Evolutionary conservation across 2,113 vertebrate genomes (phyloP).

Genomic region (Rhagologus leucostigma): DNA sequence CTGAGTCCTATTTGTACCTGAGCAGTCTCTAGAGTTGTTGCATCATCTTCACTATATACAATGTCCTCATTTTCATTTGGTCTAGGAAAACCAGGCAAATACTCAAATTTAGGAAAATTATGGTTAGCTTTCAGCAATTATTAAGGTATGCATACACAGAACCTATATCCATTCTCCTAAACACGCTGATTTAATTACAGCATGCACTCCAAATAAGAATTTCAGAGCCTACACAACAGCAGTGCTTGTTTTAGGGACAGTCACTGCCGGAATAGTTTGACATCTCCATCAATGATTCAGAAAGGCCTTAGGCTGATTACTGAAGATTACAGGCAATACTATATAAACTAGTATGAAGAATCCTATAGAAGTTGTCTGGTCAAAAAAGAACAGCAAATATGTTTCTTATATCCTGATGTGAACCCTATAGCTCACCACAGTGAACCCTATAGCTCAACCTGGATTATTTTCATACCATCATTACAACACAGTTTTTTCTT

Average conservation of each 20-base stretch:
- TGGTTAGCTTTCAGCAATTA: background rate
- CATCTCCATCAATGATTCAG: background rate
- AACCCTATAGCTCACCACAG: background rate
- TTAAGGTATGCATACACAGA: background rate
- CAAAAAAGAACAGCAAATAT: background rate
- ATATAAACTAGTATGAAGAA: background rate
- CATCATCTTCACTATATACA: slow-evolving; percentile 72
- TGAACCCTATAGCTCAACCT: background rate
- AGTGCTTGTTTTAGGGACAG: background rate
- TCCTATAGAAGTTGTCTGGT: background rate
- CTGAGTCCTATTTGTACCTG: slow-evolving; percentile 81
- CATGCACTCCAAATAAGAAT: background rate
- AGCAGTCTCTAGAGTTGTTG: slow-evolving; percentile 58
- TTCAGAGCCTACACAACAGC: background rate
- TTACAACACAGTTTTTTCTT: background rate
- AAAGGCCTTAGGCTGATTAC: background rate
- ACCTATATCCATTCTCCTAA: background rate
- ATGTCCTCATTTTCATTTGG: slow-evolving; percentile 74
- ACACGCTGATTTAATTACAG: background rate
- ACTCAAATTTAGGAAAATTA: background rate
- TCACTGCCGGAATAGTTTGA: background rate
- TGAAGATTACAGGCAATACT: background rate
- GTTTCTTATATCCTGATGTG: background rate
- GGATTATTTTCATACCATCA: background rate
- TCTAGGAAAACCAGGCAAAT: slow-evolving; percentile 43